Base-by-base conservation (phyloP, 2,113 vertebrate genomes). In the Tetraodon nigroviridis region DNA sequence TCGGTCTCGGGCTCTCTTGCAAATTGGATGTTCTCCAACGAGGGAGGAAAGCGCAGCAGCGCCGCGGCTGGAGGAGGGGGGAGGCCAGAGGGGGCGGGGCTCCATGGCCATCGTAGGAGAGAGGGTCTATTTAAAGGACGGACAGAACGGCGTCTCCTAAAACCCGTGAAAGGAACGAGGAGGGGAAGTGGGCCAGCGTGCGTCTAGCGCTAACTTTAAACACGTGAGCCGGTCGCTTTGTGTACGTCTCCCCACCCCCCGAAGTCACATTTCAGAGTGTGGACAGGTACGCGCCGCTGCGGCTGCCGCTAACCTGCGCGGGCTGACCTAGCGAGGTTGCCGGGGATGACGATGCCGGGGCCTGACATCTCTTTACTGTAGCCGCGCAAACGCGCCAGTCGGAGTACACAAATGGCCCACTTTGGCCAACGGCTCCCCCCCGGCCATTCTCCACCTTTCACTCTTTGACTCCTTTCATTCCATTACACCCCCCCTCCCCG, bases 91-190 rank as follows among this genome's bases (percentile, higher is more conserved):
- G 55, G 1, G 51, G 62, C 61, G 64, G 44, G 51, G 69, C 71
- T 67, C 70, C 62, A 80, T 50, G 58, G 80, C 81, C 57, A 17
- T 6, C 4, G 3, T 21, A 16, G 15, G 15, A 49, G 55, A 61
- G 42, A 50, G 11, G 18, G 69, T 79, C 90, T 92, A 90, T 90
- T 89, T 91, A 86, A 89, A 86, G 88, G 66, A 82, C 46, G 22
- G 72, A 71, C 78, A 60, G 80, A 58, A 76, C 51, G 68, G 58
- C 58, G 67, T 66, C 55, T 50, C 71, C n/a, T 17, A n/a, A 16
- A 13, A 7, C 44, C n/a, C 5, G 6, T n/a, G 15, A 13, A 71
- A 83, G 83, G 80, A 62, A 80, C 15, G 60, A 83, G 79, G 67
- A 67, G 67, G 75, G 84, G 76, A 91, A 91, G 82, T 91, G 87